Percentiles rank a stretch among this genome's conserved stretches.
Conservation (phyloP, 2,888 invertebrate genomes). For the Drosophila mayaguana region DNA sequence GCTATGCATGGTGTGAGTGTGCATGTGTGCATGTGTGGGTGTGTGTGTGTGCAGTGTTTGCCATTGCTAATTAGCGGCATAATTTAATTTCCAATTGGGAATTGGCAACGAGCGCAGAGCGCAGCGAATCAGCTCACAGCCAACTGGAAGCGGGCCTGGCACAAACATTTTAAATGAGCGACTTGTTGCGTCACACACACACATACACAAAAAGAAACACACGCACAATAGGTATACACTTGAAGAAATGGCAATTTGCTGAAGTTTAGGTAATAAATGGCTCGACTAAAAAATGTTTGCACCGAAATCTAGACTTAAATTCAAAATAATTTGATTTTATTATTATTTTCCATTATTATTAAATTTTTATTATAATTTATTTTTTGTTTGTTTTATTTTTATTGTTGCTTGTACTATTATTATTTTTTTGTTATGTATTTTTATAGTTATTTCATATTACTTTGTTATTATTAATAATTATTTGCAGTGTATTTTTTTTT, state of each 20-base stretch:
- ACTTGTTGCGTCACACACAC: slow-evolving; percentile 46
- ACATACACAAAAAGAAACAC: not conserved
- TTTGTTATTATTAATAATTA: no score
- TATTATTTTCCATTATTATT: no score
- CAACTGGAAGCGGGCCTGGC: slow-evolving; percentile 14
- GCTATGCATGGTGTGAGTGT: slow-evolving; percentile 9
- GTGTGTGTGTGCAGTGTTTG: slow-evolving; percentile 14
- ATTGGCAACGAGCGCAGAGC: slow-evolving; percentile 42
- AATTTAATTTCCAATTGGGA: slow-evolving; percentile 74
- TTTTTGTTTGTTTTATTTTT: no score
- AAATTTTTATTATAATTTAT: no score
- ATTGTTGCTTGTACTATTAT: no score
- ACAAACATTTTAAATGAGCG: slow-evolving; percentile 38
- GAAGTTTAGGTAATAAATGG: not conserved
- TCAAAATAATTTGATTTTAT: no score
- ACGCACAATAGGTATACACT: not conserved
- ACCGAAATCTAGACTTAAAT: no score
- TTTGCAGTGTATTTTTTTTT: no score
- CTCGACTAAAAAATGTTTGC: no score
- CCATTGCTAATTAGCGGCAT: slow-evolving; percentile 73
- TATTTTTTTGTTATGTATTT: not conserved
- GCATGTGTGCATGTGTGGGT: slow-evolving; percentile 9
- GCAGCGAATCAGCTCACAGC: not conserved
- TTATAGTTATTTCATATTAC: no score
- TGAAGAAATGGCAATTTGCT: not conserved